These are phyloP conservation scores for Endomychus coccineus DNA, from an alignment of 2,888 invertebrate genomes.

Conservation along the genomic window DNA sequence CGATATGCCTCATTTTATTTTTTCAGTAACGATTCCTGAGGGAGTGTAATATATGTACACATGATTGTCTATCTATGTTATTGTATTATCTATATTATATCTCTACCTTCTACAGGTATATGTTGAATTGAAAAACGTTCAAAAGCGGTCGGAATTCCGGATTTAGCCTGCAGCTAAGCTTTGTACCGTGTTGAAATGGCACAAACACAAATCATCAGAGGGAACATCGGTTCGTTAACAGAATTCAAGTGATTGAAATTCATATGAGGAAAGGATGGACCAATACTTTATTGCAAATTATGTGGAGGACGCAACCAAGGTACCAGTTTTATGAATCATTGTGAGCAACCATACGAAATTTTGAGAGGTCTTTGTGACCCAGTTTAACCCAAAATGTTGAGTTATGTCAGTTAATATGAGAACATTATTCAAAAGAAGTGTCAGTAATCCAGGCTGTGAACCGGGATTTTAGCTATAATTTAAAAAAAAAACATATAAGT, in stretches of 20 bases:
- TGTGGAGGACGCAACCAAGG: constrained; percentile 4
- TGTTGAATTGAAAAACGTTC: too few relatives aligned
- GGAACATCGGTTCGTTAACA: background rate
- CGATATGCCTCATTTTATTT: too few relatives aligned
- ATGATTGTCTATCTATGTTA: too few relatives aligned
- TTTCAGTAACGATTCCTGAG: too few relatives aligned
- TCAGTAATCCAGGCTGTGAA: constrained; percentile 19
- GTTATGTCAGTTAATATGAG: constrained; percentile 13
- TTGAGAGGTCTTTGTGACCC: constrained; percentile 24
- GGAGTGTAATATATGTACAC: too few relatives aligned
- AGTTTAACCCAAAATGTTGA: constrained; percentile 21
- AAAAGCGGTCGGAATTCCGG: too few relatives aligned
- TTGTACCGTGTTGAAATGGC: too few relatives aligned
- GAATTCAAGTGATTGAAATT: background rate
- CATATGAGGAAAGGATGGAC: constrained; percentile 6
- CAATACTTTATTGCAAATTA: constrained; percentile 8
- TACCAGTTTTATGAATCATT: constrained; percentile 16
- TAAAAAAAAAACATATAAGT: too few relatives aligned
- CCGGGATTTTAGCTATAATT: too few relatives aligned
- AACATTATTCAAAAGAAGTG: constrained; percentile 18
- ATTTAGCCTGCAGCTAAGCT: too few relatives aligned
- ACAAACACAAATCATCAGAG: background rate
- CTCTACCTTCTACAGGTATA: too few relatives aligned
- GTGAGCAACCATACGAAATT: constrained; percentile 20
- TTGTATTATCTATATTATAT: too few relatives aligned